Evolutionary conservation across 1,140 invertebrate species (phyloP), one percentile per base, ranked within the genome.

Genomic region (Formica exsecta): DNA sequence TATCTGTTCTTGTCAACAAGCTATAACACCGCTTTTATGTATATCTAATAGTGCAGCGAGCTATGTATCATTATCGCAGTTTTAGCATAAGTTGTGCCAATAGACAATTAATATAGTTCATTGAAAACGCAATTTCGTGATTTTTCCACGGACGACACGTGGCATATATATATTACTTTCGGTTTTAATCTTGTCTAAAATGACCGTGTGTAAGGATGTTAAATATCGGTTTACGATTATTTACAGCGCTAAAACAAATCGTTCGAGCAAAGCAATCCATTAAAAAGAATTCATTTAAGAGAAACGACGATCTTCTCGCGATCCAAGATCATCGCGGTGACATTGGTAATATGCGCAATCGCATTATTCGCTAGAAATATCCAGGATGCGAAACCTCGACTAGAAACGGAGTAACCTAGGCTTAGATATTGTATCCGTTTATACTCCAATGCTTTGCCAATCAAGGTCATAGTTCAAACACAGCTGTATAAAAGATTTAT

Each of bases 351-450:
- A n/a, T 13, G 11, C 41, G 61, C 19, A n/a, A 48, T 66, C 73
- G 32, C 44, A 85, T 41, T 41, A 85, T 64, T 54, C 11, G 32
- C 73, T 44, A 85, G 36, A 85, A 85, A 85, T 85, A 85, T 38
- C 3, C 41, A 32, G 13, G 32, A 62, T 51, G 36, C 38, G 36
- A 85, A 54, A 77, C 13, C 16, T 38, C 59, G 48, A 54, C 38
- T 85, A 85, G 54, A 85, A 77, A 29, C 16, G 48, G 25, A 77
- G 11, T 65, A 62, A 77, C 65, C n/a, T 36, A 85, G 48, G 11
- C 48, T 62, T 57, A 77, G 62, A 75, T 77, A 51, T 51, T 29
- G n/a, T 19, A 19, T 83, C 19, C 6, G 13, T 29, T 11, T 48
- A 22, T 74, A 73, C 61, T 36, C 22, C 22, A 22, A 32, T 48